Conservation (phyloP, 2,888 invertebrate genomes). For the Leuctra nigra region DNA sequence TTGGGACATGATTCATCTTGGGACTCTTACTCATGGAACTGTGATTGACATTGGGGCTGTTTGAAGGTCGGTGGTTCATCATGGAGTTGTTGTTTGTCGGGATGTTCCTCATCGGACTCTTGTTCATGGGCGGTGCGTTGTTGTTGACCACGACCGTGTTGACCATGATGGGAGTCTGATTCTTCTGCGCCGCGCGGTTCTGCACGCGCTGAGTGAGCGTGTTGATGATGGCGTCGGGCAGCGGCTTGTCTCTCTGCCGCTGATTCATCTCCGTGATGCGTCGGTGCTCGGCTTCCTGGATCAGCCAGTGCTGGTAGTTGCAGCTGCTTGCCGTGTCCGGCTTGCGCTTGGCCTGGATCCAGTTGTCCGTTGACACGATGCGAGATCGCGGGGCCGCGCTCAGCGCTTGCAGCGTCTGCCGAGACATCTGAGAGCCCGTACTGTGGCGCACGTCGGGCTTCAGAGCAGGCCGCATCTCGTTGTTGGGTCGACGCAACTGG, state of each 20-base stretch:
- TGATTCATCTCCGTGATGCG: constrained; percentile 61
- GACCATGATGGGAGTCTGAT: not conserved
- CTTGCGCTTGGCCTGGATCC: constrained; percentile 61
- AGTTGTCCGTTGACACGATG: constrained; percentile 61
- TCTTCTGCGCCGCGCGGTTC: constrained; percentile 41
- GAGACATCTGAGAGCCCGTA: no score
- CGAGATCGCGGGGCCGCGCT: constrained; percentile 74
- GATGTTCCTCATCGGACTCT: not conserved
- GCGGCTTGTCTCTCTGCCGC: constrained; percentile 50
- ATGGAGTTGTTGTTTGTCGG: not conserved
- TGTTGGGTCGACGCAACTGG: not conserved
- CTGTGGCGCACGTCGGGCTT: no score
- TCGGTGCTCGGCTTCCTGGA: constrained; percentile 86
- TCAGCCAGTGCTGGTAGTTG: constrained; percentile 86
- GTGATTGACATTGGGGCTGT: no score
- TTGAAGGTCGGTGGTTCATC: no score
- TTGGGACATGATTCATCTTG: not conserved
- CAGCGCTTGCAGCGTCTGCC: constrained; percentile 46
- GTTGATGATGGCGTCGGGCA: constrained; percentile 63
- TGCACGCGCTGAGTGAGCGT: constrained; percentile 63
- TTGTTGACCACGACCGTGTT: not conserved
- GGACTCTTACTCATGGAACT: not conserved
- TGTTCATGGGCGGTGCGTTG: not conserved
- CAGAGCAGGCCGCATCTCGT: no score
- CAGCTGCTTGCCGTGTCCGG: constrained; percentile 50